A percentile compares a stretch with the other conserved stretches of the same genome.
Evolutionary conservation across 2,888 invertebrate genomes (phyloP).

Genomic region (Pherbina coryleti): DNA sequence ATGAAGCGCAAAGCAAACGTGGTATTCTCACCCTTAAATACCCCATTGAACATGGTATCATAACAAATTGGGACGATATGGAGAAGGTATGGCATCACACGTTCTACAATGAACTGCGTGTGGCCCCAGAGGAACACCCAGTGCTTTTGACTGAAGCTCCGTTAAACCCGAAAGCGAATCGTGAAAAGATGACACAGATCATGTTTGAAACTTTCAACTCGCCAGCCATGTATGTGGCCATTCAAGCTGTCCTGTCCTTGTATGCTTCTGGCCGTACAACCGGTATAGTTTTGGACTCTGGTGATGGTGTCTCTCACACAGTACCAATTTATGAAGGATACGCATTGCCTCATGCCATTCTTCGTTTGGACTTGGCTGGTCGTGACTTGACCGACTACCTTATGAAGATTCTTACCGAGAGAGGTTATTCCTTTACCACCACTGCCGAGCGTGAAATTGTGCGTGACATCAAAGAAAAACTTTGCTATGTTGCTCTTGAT

Average conservation of each 20-base stretch:
- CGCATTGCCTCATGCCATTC: conserved; percentile 92
- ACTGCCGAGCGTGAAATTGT: conserved; percentile 95
- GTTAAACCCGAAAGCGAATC: conserved; percentile 89
- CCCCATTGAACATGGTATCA: conserved; percentile 97
- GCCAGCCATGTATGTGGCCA: conserved; percentile 95
- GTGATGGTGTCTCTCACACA: conserved; percentile 96
- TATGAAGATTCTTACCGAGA: conserved; percentile 94
- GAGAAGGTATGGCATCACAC: conserved; percentile 99
- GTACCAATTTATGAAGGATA: conserved; percentile 96
- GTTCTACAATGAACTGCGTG: conserved; percentile 97
- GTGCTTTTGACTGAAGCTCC: conserved; percentile 90
- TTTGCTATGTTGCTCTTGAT: conserved; percentile 92
- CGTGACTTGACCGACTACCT: conserved; percentile 94
- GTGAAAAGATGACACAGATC: conserved; percentile 93
- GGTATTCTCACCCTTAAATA: conserved; percentile 97
- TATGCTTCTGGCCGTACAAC: conserved; percentile 98
- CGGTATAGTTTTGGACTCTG: conserved; percentile 95
- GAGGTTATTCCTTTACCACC: conserved; percentile 92
- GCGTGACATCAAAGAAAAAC: conserved; percentile 94
- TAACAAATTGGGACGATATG: conserved; percentile 99
- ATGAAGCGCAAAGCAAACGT: conserved; percentile 96
- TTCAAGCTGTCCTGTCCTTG: conserved; percentile 91
- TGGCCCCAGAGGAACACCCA: conserved; percentile 93
- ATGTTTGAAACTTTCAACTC: conserved; percentile 96
- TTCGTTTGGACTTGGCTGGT: conserved; percentile 92